These are phyloP conservation scores for Parasteatoda lunata DNA, from an alignment of 2,888 invertebrate species.

Conservation along the genomic window DNA sequence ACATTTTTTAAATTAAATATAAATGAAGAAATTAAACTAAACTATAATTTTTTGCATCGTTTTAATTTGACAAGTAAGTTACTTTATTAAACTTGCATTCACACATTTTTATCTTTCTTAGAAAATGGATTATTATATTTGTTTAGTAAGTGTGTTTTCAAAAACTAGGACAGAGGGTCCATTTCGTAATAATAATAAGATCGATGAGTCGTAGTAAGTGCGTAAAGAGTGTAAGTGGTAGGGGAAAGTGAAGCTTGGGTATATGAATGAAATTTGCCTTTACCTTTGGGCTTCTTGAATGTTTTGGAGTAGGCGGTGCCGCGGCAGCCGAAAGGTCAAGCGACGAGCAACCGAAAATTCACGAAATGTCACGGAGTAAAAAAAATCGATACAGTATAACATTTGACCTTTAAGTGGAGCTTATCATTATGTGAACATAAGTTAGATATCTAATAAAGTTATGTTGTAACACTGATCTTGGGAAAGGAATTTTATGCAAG, in stretches of 20 bases:
- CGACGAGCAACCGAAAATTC: constrained; percentile 42
- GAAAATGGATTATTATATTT: not conserved
- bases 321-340: constrained; percentile 45
- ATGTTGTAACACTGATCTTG: not conserved
- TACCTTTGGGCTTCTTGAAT: constrained; percentile 17
- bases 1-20: too few species aligned
- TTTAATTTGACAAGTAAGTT: too few species aligned
- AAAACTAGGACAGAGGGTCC: not conserved
- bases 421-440: constrained; percentile 43
- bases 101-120: too few species aligned
- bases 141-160: not conserved
- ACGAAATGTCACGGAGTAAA: constrained; percentile 54
- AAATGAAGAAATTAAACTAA: too few species aligned
- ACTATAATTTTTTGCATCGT: too few species aligned
- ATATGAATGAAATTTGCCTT: constrained; percentile 55
- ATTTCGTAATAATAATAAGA: constrained; percentile 48
- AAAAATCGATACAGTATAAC: constrained; percentile 58
- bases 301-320: constrained; percentile 35
- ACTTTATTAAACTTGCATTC: too few species aligned
- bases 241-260: not conserved
- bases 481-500: too few species aligned
- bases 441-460: not conserved
- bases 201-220: constrained; percentile 49
- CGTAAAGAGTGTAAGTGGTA: constrained; percentile 9
- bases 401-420: constrained; percentile 63